Percentiles rank a stretch among this genome's conserved stretches.
These are phyloP conservation scores for Fistularia commersonii DNA, from an alignment of 2,797 vertebrate species.

Conservation along the genomic window DNA sequence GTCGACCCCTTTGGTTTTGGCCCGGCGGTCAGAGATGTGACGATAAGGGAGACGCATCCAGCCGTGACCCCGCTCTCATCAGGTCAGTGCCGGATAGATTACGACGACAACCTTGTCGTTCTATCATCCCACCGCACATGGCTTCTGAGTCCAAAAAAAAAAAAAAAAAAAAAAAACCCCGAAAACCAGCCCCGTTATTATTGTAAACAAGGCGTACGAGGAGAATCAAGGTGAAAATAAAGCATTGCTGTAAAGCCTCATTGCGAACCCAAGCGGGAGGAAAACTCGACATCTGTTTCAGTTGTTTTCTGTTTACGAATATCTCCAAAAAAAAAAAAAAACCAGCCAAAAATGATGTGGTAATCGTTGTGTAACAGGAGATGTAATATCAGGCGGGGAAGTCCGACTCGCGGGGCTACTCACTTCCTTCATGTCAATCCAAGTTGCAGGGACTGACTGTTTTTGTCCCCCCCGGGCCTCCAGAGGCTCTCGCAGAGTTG, in stretches of 20 bases:
- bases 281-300: constrained; percentile 24
- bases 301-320: constrained; percentile 24
- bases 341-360: constrained; percentile 36
- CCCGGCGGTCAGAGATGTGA: constrained; percentile 50
- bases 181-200: constrained; percentile 31
- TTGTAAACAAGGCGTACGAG: constrained; percentile 34
- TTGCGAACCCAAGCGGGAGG: constrained; percentile 17
- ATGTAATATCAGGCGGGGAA: constrained; percentile 21
- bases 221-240: constrained; percentile 47
- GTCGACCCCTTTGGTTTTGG: constrained; percentile 32
- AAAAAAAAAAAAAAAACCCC: constrained; percentile 45
- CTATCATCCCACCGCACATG: constrained; percentile 50
- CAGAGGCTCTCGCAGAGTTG: not conserved
- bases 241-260: constrained; percentile 40
- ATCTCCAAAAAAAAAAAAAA: constrained; percentile 25
- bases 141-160: constrained; percentile 40
- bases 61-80: constrained; percentile 57
- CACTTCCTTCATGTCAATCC: constrained; percentile 31
- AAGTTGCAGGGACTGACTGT: not conserved
- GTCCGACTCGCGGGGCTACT: constrained; percentile 21
- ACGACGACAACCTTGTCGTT: constrained; percentile 50
- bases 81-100: constrained; percentile 69
- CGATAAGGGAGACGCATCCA: constrained; percentile 69
- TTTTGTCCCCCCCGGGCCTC: too few relatives aligned
- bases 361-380: constrained; percentile 30